Base-by-base conservation (phyloP, 2,888 invertebrate species). In the Pseudolycoriella hygida region DNA sequence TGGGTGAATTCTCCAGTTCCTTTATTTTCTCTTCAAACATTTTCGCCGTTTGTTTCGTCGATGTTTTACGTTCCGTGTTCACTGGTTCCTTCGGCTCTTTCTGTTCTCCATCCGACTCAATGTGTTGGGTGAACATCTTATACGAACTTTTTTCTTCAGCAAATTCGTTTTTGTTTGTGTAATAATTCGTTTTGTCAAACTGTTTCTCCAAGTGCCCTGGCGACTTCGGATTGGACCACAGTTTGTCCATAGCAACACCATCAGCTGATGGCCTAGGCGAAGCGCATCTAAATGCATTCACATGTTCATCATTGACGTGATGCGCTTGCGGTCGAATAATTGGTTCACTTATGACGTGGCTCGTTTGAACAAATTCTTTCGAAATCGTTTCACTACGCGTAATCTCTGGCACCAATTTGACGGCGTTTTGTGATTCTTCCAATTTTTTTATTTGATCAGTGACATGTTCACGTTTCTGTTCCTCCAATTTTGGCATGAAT, bases 221-320 rank as follows among this genome's bases (percentile, higher is more conserved):
- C 39, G 53, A 53, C 47, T 57, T 61, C 2, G 62, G 61, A 3
- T 54, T 51, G 6, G 75, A 70, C 79, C 79, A 79, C 1, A 76
- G 62, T 57, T 76, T 78, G 51, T 79, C 77, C 78, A 79, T 79
- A 46, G 72, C 68, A 40, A 79, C 55, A 1, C 69, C 78, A 56
- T 79, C 75, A 1, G 71, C 3, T 12, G 78, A 77, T 8, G 79
- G 75, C 48, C 70, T 71, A 0, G 71, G 71, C 1, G 69, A 68
- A 1, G 62, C 64, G 43, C 70, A 59, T 12, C 67, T 55, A 4
- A 56, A 42, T 31, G 31, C 39, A 39, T 12, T 39, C 15, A 5
- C 6, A 15, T n/a, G 19, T 18, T 17, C 19, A 18, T 18, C 17
- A n/a, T 12, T 18, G 11, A 40, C 19, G 25, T 25, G 25, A 25